Percentiles rank a stretch among this genome's conserved stretches.
Evolutionary conservation across 2,888 invertebrate genomes (phyloP).

Genomic region (Volucella zonaria): DNA sequence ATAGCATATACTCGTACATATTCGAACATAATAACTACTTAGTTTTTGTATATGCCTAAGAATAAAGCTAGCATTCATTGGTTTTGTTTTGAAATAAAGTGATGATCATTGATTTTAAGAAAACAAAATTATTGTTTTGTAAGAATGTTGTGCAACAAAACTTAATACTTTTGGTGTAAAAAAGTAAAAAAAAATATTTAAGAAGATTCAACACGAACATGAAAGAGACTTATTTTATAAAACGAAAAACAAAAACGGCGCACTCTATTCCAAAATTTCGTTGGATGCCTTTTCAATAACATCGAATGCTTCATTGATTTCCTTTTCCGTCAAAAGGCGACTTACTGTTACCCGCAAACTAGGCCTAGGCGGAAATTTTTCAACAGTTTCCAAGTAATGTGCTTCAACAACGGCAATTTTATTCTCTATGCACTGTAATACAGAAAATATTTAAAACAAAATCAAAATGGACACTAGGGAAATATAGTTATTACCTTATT

Average conservation of each 20-base stretch:
- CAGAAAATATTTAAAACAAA: slow-evolving; percentile 42
- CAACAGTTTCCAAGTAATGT: slow-evolving; percentile 87
- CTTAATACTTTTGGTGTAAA: slow-evolving; percentile 11
- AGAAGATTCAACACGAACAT: background rate
- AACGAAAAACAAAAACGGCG: background rate
- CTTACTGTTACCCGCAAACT: slow-evolving; percentile 89
- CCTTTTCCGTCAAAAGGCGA: slow-evolving; percentile 85
- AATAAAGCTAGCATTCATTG: background rate
- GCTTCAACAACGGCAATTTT: slow-evolving; percentile 88
- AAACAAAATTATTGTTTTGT: background rate
- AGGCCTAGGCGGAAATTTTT: slow-evolving; percentile 86
- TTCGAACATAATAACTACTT: too few species aligned
- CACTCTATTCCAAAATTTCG: slow-evolving; percentile 77
- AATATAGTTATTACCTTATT: slow-evolving; percentile 81
- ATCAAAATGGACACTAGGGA: background rate
- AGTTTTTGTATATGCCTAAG: too few species aligned
- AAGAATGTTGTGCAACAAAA: slow-evolving; percentile 7
- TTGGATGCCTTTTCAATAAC: slow-evolving; percentile 82
- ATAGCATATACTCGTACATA: too few species aligned
- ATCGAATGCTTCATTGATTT: slow-evolving; percentile 84
- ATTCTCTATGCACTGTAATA: slow-evolving; percentile 85
- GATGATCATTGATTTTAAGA: background rate
- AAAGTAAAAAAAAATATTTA: slow-evolving; percentile 1
- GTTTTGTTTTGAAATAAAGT: background rate
- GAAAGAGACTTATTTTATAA: background rate